Base-by-base conservation (phyloP, 2,888 invertebrate genomes). In the Lapara coniferarum region DNA sequence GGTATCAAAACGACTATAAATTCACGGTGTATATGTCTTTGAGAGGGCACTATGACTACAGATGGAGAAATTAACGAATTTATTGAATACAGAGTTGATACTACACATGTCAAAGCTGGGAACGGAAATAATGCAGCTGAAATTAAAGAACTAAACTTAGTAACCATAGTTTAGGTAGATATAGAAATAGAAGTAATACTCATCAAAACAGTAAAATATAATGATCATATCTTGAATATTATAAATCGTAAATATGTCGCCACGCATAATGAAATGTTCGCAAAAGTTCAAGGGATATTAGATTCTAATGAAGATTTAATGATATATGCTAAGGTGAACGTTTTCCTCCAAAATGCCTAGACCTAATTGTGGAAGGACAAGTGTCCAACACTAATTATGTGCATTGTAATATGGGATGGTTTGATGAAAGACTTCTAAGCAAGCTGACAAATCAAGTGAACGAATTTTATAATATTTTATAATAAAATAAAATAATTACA, bases 321-420 rank as follows among this genome's bases (percentile, higher is more conserved):
- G 63, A 63, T 49, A 44, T 73, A 74, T 71, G 70, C 69, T 69
- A 75, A 75, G 72, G 67, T 70, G 70, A 66, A 71, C 66, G 74
- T 87, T 90, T 89, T 90, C 91, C 91, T 89, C 81, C 57, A 78
- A 79, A 79, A 81, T 81, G 72, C 90, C 90, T 89, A 89, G 90
- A 90, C 89, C 90, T 82, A 87, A 72, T 84, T 90, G 75, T 71
- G 75, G 75, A 75, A 85, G 85, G 84, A 81, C 81, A 68, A 44
- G 8, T 44, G 56, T 59, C 44, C 44, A 16, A 49, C 16, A 12
- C 12, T 63, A 19, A 49, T 46, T 46, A 63, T 46, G 49, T 49
- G 59, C 59, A 59, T 16, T 46, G 13, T 49, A 49, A 49, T 63
- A 19, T 10, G 44, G 16, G 46, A 46, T 46, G 1, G n/a, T 10